Conservation (phyloP, 2,113 vertebrate species). For the human region GRCh38 chr12:111116501-111117000, state of each 20-base stretch:
- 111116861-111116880: neutral
- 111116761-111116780: neutral
- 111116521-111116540: constrained; percentile 40
- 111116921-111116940: neutral
- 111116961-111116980: neutral
- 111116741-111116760: neutral
- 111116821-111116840: neutral
- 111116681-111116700: neutral
- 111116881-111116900: neutral
- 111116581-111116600: neutral
- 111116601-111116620: neutral
- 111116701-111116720: neutral
- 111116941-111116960: neutral
- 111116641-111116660: neutral
- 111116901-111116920: neutral
- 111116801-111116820: neutral
- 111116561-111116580: neutral
- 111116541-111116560: constrained; percentile 34
- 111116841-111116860: neutral
- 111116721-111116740: neutral
- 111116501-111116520: constrained; percentile 36
- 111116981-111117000: neutral
- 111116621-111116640: neutral
- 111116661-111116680: neutral
- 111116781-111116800: neutral